Base-by-base conservation (phyloP, 2,888 invertebrate species). In the Eupithecia subfuscata region DNA sequence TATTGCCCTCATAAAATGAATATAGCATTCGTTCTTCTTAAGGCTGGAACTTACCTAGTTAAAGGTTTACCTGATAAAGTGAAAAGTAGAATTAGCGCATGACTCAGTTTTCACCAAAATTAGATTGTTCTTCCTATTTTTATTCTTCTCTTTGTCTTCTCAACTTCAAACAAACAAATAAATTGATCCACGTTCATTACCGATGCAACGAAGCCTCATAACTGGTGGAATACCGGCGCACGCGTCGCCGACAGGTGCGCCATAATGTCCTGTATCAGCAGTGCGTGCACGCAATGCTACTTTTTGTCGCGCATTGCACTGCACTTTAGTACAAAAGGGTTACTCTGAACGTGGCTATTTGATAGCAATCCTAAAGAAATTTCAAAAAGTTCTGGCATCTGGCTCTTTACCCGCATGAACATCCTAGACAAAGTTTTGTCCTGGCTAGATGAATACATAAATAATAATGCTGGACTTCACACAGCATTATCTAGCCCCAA, bases 211-310 rank as follows among this genome's bases (percentile, higher is more conserved):
- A 68, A 68, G 68, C 40, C 71, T 43, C 40, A 22, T 78, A 79
- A 79, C 73, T 79, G 82, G 75, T 80, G 72, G 82, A 81, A 78
- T 75, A 73, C 25, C 68, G 64, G 84, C 83, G 87, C 89, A 87
- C 90, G 89, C 89, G 90, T 79, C 85, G 81, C 78, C 75, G 80
- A 81, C 81, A 82, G 84, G 82, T 81, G 84, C 83, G 81, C 82
- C 82, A 76, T 74, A 79, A 79, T 79, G 80, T 82, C 78, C 72
- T 75, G 77, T 73, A 75, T 74, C 81, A 77, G 78, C 85, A 87
- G 84, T 83, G 80, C 78, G 76, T 80, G 81, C 81, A 70, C 67
- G 75, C 69, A 69, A 82, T 81, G 81, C 80, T 78, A 81, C 83
- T 87, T 87, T 86, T 87, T 85, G 78, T 82, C 76, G 77, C 80